Percentiles rank a stretch among this genome's conserved stretches.
phyloP scores from a whole-genome alignment of 1,140 invertebrate genomes.

The Polyergus mexicanus region DNA sequence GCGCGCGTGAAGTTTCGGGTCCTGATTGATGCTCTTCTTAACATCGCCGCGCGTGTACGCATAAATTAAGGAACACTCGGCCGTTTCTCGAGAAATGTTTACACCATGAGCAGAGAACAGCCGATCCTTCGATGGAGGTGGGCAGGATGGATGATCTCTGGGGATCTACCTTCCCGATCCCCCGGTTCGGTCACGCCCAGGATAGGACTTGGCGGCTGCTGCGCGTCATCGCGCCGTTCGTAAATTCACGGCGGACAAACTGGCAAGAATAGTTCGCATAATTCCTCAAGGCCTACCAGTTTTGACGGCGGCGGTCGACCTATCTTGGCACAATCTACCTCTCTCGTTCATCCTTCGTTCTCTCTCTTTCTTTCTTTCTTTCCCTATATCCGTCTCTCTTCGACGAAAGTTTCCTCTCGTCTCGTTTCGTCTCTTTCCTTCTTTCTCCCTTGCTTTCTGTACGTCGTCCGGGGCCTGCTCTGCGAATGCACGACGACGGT shows the following conservation, averaged over 20 bases:
- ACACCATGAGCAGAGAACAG: conserved; percentile 6
- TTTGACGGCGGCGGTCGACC: conserved; percentile 83
- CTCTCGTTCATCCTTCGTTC: conserved; percentile 55
- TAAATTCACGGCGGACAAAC: conserved; percentile 83
- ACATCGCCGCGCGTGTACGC: conserved; percentile 42
- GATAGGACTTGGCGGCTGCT: conserved; percentile 61
- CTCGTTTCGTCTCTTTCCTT: conserved; percentile 35
- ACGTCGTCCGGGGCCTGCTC: conserved; percentile 39
- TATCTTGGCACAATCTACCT: conserved; percentile 86
- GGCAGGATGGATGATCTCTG: conserved; percentile 57
- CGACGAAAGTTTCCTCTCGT: conserved; percentile 37
- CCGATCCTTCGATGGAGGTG: conserved; percentile 19
- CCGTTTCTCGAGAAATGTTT: conserved; percentile 53
- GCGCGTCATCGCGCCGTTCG: conserved; percentile 78
- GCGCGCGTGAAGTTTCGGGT: background rate
- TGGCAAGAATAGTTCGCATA: conserved; percentile 86
- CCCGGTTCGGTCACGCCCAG: conserved; percentile 68
- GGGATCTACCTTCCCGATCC: conserved; percentile 57
- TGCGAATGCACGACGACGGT: conserved; percentile 49
- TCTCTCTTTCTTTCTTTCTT: conserved; percentile 66
- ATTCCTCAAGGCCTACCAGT: conserved; percentile 87
- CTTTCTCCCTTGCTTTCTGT: conserved; percentile 50
- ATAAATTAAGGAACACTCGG: conserved; percentile 48
- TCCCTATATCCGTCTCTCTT: conserved; percentile 64
- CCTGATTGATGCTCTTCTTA: conserved; percentile 16